A percentile compares a stretch with the other conserved stretches of the same genome.
Evolutionary conservation across 2,113 vertebrate genomes (phyloP).

Genomic region (Sinocyclocheilus maitianheensis): DNA sequence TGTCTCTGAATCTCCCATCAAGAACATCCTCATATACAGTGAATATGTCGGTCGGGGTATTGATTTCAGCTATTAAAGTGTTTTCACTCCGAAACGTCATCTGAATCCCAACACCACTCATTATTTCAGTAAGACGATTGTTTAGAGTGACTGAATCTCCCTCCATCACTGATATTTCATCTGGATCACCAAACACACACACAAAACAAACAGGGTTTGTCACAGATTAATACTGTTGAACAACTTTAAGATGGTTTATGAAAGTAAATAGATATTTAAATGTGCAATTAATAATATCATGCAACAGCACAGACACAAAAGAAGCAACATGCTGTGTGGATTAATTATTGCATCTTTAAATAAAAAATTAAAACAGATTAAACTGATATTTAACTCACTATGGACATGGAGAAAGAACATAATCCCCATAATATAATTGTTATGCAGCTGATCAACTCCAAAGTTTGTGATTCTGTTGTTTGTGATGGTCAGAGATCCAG

Average conservation of each 20-base stretch:
- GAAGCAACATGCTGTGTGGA: too few species aligned
- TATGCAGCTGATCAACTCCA: too few species aligned
- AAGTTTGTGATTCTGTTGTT: background rate
- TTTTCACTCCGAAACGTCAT: too few species aligned
- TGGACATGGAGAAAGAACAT: background rate
- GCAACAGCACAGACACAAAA: background rate
- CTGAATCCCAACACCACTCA: too few species aligned
- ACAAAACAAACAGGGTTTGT: background rate
- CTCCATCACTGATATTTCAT: background rate
- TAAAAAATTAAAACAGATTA: background rate
- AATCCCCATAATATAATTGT: too few species aligned
- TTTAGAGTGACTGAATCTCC: too few species aligned
- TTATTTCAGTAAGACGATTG: too few species aligned
- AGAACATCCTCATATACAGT: too few species aligned
- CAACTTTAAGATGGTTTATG: too few species aligned
- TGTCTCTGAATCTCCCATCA: background rate
- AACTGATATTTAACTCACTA: background rate
- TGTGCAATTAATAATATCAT: background rate
- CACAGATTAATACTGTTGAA: background rate
- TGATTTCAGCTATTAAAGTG: too few species aligned
- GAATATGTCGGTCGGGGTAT: too few species aligned
- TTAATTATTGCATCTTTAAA: too few species aligned
- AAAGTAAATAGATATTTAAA: background rate
- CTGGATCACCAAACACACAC: background rate
- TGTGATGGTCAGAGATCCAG: background rate